Percentiles rank a stretch among this genome's conserved stretches.
phyloP scores from a whole-genome alignment of 1,140 invertebrate species.

The Littorina saxatilis region DNA sequence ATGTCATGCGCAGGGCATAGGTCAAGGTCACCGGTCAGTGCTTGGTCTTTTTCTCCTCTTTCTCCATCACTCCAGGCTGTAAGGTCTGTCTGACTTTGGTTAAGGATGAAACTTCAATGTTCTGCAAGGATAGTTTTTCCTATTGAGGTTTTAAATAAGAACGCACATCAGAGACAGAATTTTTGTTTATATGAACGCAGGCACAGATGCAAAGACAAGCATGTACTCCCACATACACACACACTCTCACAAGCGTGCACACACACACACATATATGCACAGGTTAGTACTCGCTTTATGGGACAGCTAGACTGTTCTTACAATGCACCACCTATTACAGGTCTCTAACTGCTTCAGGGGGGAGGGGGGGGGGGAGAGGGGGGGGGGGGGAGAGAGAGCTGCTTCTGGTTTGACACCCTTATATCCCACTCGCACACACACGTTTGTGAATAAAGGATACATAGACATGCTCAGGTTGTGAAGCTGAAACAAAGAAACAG shows the following conservation, averaged over 20 bases:
- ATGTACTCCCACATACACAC: not conserved
- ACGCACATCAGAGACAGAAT: too few species aligned
- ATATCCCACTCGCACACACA: too few species aligned
- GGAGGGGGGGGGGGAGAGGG: too few species aligned
- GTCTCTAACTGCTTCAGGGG: too few species aligned
- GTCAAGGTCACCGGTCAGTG: not conserved
- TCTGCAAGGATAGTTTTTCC: not conserved
- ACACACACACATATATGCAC: not conserved
- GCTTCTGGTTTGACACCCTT: too few species aligned
- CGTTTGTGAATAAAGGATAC: too few species aligned
- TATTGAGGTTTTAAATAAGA: too few species aligned
- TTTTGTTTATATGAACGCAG: too few species aligned
- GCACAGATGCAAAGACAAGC: too few species aligned
- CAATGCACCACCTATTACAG: not conserved
- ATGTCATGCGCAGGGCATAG: not conserved
- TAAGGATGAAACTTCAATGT: slow-evolving; percentile 9
- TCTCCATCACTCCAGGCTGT: slow-evolving; percentile 33
- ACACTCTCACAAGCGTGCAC: too few species aligned
- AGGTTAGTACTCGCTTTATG: not conserved
- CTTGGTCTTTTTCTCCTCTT: slow-evolving; percentile 34
- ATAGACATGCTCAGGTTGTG: slow-evolving; percentile 69
- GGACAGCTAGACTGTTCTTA: not conserved
- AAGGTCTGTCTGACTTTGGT: slow-evolving; percentile 37
- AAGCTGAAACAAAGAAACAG: slow-evolving; percentile 61
- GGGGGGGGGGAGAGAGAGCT: too few species aligned